Conservation (phyloP, 2,113 vertebrate genomes). For the Scatophagus argus region DNA sequence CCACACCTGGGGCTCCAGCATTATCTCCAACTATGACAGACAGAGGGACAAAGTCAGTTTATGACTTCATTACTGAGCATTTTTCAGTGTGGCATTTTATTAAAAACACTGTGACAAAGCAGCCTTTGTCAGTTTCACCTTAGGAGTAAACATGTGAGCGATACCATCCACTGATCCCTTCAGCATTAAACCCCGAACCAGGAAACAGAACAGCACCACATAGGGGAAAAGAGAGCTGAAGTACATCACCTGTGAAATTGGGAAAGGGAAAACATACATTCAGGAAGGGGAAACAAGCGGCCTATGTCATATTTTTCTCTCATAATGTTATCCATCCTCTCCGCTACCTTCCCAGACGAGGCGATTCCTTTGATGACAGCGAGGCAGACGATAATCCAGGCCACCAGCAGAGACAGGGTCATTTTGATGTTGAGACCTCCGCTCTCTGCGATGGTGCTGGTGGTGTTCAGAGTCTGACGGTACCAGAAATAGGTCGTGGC, state of each 20-base stretch:
- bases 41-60: background rate
- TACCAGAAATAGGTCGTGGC: slow-evolving; percentile 99
- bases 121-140: slow-evolving; percentile 82
- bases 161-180: slow-evolving; percentile 97
- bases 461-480: slow-evolving; percentile 95
- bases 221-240: slow-evolving; percentile 99
- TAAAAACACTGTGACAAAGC: background rate
- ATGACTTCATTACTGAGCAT: background rate
- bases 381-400: slow-evolving; percentile 96
- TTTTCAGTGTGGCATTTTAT: background rate
- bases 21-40: slow-evolving; percentile 92
- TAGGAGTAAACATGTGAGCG: slow-evolving; percentile 98
- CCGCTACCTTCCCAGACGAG: slow-evolving; percentile 95
- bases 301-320: background rate
- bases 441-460: slow-evolving; percentile 93
- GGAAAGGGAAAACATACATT: background rate
- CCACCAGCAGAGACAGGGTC: slow-evolving; percentile 92
- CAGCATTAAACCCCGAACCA: slow-evolving; percentile 93
- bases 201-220: slow-evolving; percentile 95
- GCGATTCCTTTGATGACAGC: slow-evolving; percentile 97
- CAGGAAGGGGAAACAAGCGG: background rate
- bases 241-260: slow-evolving; percentile 93
- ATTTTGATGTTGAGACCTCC: slow-evolving; percentile 97
- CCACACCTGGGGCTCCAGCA: slow-evolving; percentile 98
- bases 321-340: background rate